Base-by-base conservation (phyloP, 2,888 invertebrate genomes). In the Aphodius granarius region DNA sequence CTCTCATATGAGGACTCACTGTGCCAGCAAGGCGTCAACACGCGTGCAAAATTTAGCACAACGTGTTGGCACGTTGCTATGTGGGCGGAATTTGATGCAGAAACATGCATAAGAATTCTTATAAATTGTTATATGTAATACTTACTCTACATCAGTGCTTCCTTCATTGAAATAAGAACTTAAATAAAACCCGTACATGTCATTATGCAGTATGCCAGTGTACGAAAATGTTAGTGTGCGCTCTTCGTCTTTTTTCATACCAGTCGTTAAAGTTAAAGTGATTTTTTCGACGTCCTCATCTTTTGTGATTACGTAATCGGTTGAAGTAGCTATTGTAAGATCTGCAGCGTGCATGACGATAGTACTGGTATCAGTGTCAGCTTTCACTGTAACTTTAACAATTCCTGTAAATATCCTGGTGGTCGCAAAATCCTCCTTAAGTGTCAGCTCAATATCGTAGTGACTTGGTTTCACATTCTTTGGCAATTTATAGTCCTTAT, bases 371-470 rank as follows among this genome's bases (percentile, higher is more conserved):
- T 15, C 17, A 16, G 19, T 13, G 9, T 68, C 9, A 0, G n/a
- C 3, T 18, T 63, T 72, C 13, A 76, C 72, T 0, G 20, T 43
- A 15, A 78, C 76, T 20, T 63, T 43, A 20, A 74, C 76, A 9
- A 65, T 65, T n/a, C 80, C 80, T 63, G 1, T 18, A 64, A 78
- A 79, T 63, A 16, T 43, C 23, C 63, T 63, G 65, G 63, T 72
- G 5, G 13, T 63, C 18, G n/a, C 70, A 66, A 77, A 78, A 4
- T 66, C 72, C 3, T 75, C 70, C 1, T 75, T 70, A 3, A 83
- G 23, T 6, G 85, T 86, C 4, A 93, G 80, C 0, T 85, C 80
- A 0, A 93, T 86, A 22, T 87, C 85, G 78, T 93, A 94, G n/a
- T 84, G 84, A 0, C 79, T 81, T 0, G 93, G 93, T 0, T 75